Evolutionary conservation across 2,113 vertebrate genomes (phyloP).

Genomic region (Laticauda laticaudata): DNA sequence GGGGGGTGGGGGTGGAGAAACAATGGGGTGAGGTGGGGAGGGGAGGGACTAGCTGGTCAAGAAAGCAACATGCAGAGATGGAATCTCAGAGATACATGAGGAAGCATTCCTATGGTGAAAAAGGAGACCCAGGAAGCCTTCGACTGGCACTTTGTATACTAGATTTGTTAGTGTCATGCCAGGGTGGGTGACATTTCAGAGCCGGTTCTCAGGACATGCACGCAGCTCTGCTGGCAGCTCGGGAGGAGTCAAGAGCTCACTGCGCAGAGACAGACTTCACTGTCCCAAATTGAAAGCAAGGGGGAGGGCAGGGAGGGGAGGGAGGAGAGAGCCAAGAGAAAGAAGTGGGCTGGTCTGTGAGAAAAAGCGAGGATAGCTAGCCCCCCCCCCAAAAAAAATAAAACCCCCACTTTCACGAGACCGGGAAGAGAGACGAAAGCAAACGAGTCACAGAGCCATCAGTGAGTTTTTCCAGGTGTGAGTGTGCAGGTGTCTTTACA

Average conservation of each 20-base stretch:
- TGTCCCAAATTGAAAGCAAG: conserved; percentile 52
- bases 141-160: conserved; percentile 53
- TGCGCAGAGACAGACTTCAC: conserved; percentile 51
- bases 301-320: too few relatives aligned
- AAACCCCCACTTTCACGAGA: conserved; percentile 32
- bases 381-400: neutral
- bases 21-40: neutral
- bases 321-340: conserved; percentile 34
- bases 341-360: conserved; percentile 40
- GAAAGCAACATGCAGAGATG: conserved; percentile 66
- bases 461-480: conserved; percentile 23
- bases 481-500: neutral
- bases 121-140: conserved; percentile 51
- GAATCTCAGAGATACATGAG: neutral
- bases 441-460: conserved; percentile 25
- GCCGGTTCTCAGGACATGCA: conserved; percentile 42
- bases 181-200: conserved; percentile 44
- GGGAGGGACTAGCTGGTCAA: conserved; percentile 49
- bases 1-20: conserved; percentile 49
- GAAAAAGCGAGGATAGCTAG: conserved; percentile 33
- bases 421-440: neutral
- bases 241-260: conserved; percentile 26
- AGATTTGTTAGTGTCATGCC: conserved; percentile 52
- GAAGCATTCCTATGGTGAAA: conserved; percentile 44
- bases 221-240: conserved; percentile 15